Evolutionary conservation across 2,888 invertebrate genomes (phyloP), one percentile per base, ranked within the genome.

Genomic region (Tachystola acroxantha): DNA sequence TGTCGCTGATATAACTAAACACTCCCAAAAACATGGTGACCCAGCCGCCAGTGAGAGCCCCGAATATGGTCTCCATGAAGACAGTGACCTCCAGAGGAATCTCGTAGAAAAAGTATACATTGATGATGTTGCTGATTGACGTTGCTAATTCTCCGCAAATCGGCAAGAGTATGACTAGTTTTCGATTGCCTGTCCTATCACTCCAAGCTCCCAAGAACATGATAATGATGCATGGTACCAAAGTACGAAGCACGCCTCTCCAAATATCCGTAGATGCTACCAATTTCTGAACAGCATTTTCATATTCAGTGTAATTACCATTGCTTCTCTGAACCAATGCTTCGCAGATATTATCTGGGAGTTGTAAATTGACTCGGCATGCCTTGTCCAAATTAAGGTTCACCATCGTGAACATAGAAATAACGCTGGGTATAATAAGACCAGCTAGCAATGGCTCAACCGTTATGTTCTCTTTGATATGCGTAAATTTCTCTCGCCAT

Each of bases 391-490:
- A 57, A 57, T 85, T 85, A 3, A 85, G 66, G 59, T 85, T 85
- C 10, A 61, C 54, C 85, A 85, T 94, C 10, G 94, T 94, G 51
- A 95, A 80, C 38, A 91, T 90, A 1, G 94, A 93, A 38, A 90
- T 76, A 0, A 90, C 85, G 64, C 90, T 90, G 10, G 91, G 91
- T 67, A 91, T 88, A 9, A 93, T 92, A 57, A 92, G 90, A 30
- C 91, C 91, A 0, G 92, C 92, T 14, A 93, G 65, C 78, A 93
- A 86, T 0, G 93, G 93, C 62, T 93, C 93, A 1, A 93, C 92
- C 0, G 93, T 93, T 41, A 93, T 91, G 59, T 92, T 91, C 2
- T 71, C 65, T 50, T 48, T 73, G 9, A 84, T 64, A 32, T 75
- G 60, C 9, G 42, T 46, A 35, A 80, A 42, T 45, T 79, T 84